Evolutionary conservation across 2,113 vertebrate species (phyloP), one percentile per base, ranked within the genome.

Genomic region (Hucho hucho): DNA sequence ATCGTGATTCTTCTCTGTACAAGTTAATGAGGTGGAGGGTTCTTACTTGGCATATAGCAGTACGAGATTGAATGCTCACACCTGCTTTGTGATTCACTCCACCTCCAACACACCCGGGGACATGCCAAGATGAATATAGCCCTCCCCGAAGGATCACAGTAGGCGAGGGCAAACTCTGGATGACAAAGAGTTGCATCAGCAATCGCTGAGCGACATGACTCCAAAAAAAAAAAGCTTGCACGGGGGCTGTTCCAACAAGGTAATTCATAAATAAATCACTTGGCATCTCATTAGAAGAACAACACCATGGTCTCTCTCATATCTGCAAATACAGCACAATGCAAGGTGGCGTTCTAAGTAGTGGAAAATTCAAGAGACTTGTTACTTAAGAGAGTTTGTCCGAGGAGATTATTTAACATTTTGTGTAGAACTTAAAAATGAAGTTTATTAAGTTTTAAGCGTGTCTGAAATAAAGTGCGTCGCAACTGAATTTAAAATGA

Each of bases 181-280:
- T 93, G 90, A 92, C 91, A 93, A 92, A 93, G 89, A 92, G 82
- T 94, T 94, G 93, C 93, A 93, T 93, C 93, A 94, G 93, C 92
- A 93, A 92, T 91, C 91, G 89, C 89, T 89, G 90, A 92, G 90
- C 90, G 87, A 91, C 88, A 88, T 90, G 92, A 92, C 89, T 91
- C 91, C 88, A 87, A 90, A 88, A 88, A 71, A 79, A 70, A 81
- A 81, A 84, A 87, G 73, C 77, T 71, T 83, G 87, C 85, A 91
- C 22, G 66, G 87, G 87, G 87, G 87, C 87, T 88, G 91, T 88
- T 91, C 89, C 88, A 91, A 90, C 88, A 85, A 92, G 90, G 88
- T 89, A 91, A 92, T 93, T 93, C 91, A 93, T 90, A 91, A 92
- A 94, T 93, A 93, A 92, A 93, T 93, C 91, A 92, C 89, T 89